Evolutionary conservation across 2,888 invertebrate genomes (phyloP), one percentile per base, ranked within the genome.

Genomic region (Trissoscelio sp.): DNA sequence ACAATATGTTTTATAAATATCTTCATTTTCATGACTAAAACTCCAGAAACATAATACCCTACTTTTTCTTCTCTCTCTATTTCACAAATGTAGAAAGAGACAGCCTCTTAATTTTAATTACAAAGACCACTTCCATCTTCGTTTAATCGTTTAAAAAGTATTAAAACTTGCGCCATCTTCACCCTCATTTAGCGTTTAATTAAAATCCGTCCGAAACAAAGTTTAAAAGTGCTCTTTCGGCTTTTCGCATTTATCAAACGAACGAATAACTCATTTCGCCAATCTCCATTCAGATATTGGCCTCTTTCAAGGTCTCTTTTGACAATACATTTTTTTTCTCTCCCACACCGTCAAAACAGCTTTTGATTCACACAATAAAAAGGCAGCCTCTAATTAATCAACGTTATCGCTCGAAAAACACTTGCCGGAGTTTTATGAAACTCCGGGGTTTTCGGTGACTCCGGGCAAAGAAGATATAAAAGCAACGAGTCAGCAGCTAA

Each of bases 371-470:
- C 39, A 14, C 12, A 31, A 22, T 58, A 51, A 67, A 75, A 67
- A 57, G 12, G 22, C 48, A 34, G 34, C 22, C 46, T 57, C 60
- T 77, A 69, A 77, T 77, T 77, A 77, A 77, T 69, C 69, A 60
- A 22, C 77, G 44, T 44, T 66, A 42, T 42, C 18, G 66, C 57
- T 44, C 14, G 55, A 44, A 74, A 74, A 74, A 74, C 64, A 74
- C 64, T 73, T 73, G 34, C 60, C 7, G n/a, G 22, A 72, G 39
- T 60, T 60, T 69, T 48, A n/a, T n/a, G 18, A 39, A 53, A 24
- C 51, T 64, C 6, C 18, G 4, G 51, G 20, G 28, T 31, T 67
- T 42, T 46, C 34, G 57, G 37, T 18, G 20, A 48, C 22, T 51
- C 11, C 7, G 22, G 20, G 39, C n/a, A 42, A 53, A 28, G 42